These are phyloP conservation scores for Odontesthes bonariensis DNA, from an alignment of 2,113 vertebrate species.

Conservation along the genomic window DNA sequence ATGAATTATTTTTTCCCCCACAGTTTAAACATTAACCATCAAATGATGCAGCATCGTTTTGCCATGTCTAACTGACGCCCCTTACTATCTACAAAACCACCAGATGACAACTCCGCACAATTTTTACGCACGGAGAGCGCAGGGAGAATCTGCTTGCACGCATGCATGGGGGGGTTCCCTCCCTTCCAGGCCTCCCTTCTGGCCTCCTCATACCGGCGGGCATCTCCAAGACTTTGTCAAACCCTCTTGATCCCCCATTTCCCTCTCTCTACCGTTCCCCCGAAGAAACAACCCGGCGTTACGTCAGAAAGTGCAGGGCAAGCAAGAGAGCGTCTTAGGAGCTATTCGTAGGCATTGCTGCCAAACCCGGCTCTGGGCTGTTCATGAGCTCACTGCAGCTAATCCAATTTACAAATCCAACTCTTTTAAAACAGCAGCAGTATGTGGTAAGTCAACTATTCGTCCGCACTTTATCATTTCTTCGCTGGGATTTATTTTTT, in stretches of 20 bases:
- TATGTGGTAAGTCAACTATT: constrained; percentile 78
- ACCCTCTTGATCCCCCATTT: constrained; percentile 44
- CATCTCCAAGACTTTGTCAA: constrained; percentile 57
- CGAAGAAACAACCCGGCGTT: constrained; percentile 78
- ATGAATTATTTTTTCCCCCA: background rate
- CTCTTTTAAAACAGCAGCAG: constrained; percentile 69
- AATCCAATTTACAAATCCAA: constrained; percentile 72
- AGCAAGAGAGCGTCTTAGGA: constrained; percentile 80
- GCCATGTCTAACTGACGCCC: constrained; percentile 28
- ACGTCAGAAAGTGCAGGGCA: constrained; percentile 85
- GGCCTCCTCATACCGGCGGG: constrained; percentile 60
- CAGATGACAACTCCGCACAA: constrained; percentile 30
- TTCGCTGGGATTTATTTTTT: constrained; percentile 51
- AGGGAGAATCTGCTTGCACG: constrained; percentile 43
- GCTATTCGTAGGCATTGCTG: constrained; percentile 81
- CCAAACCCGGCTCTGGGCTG: constrained; percentile 79
- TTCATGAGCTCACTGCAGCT: constrained; percentile 75
- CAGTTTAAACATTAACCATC: background rate
- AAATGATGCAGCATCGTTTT: constrained; percentile 14
- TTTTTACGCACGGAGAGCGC: constrained; percentile 72
- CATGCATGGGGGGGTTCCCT: constrained; percentile 47
- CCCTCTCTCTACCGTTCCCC: constrained; percentile 76
- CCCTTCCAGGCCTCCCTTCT: constrained; percentile 41
- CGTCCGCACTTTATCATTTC: constrained; percentile 58
- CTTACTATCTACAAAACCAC: constrained; percentile 33